Conservation (phyloP, 2,888 invertebrate genomes). For the Acanthacorydalis orientalis region DNA sequence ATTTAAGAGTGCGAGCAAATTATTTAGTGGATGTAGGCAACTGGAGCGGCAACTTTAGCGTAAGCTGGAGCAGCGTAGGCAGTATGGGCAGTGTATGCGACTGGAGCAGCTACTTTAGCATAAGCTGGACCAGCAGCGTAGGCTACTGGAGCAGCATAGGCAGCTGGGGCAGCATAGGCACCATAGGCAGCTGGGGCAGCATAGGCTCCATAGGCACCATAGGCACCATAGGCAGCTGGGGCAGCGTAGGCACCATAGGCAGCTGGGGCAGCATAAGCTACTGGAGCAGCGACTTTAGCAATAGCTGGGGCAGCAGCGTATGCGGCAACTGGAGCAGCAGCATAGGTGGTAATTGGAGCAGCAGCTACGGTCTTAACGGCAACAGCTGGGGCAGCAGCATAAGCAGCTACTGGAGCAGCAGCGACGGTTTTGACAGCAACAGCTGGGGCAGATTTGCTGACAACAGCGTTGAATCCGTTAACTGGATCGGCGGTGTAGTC, state of each 20-base stretch:
- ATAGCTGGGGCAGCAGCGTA: constrained; percentile 20
- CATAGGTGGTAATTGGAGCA: constrained; percentile 5
- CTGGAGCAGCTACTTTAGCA: constrained; percentile 8
- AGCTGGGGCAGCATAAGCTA: constrained; percentile 5
- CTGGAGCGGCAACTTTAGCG: constrained; percentile 13
- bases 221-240: constrained; percentile 11
- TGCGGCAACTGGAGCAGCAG: constrained; percentile 12
- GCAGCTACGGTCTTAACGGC: constrained; percentile 5
- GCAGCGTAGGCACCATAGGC: constrained; percentile 5
- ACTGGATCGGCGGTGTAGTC: constrained; percentile 32
- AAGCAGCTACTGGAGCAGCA: constrained; percentile 7
- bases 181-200: constrained; percentile 5
- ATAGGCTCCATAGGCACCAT: too few relatives aligned
- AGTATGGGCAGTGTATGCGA: constrained; percentile 1
- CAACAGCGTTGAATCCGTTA: constrained; percentile 32
- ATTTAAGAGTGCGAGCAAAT: too few relatives aligned
- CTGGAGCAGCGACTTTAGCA: constrained; percentile 3
- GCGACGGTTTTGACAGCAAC: constrained; percentile 23
- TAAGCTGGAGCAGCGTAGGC: constrained; percentile 10
- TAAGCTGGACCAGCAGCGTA: constrained; percentile 2
- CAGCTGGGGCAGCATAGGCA: constrained; percentile 4
- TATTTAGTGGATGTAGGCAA: constrained; percentile 8
- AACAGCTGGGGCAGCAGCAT: constrained; percentile 4
- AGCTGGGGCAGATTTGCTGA: constrained; percentile 17
- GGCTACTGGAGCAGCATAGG: background rate